Evolutionary conservation across 2,888 invertebrate genomes (phyloP), one percentile per base, ranked within the genome.

Genomic region (Rhopalosiphum nymphaeae): DNA sequence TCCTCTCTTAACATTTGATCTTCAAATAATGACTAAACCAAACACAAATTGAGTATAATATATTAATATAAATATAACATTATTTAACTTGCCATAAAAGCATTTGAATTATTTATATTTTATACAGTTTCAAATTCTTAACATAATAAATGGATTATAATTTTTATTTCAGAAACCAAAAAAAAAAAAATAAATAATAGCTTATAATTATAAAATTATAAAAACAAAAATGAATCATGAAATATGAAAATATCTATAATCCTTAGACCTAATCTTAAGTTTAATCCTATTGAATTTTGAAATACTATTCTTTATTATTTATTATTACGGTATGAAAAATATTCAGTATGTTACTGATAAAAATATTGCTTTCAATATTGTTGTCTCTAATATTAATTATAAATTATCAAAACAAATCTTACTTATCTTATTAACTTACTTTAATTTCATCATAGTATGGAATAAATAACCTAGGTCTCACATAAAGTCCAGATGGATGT

Each of bases 371-470:
- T 78, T 78, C 36, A 9, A 21, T 78, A 78, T 21, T 78, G 9
- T 21, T n/a, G n/a, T 67, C 67, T n/a, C n/a, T 67, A 67, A 67
- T n/a, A n/a, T 67, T 21, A 36, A 78, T 78, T 78, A 0, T 1
- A n/a, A 78, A 53, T 46, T 44, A 49, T 10, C 13, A 78, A 25
- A 53, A 9, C 36, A 94, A 42, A 78, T 92, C 49, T 94, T 89
- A 89, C 4, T 53, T 11, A 3, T 84, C 29, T 29, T 21, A 85
- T 16, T 57, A 84, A 91, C 95, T 94, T 95, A 98, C 98, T 97
- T 99, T 99, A 26, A 98, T 97, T 96, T 99, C 99, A 96, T 99
- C 99, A 95, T 98, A 98, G 96, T 99, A 99, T 84, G 99, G 99
- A 97, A 98, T 97, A 96, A 99, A 99, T 95, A 99, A 97, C 88